Base-by-base conservation (phyloP, 2,113 vertebrate genomes). In the Pseudorectes ferrugineus region DNA sequence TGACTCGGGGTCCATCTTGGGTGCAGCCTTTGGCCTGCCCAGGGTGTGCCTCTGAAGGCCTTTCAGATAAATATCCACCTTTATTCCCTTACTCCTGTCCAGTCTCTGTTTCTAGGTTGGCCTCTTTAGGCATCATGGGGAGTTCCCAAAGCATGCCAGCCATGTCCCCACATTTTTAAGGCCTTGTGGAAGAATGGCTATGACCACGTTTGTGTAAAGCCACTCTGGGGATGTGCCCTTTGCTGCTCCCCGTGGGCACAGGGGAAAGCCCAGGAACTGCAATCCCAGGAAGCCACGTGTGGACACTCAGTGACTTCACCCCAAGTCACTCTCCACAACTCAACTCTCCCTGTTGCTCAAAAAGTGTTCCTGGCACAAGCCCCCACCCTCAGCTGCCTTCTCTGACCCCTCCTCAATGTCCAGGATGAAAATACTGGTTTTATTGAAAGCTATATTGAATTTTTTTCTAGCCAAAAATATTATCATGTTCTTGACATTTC, bases 361-460 rank as follows among this genome's bases (percentile, higher is more conserved):
- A 46, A 62, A 42, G 23, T 73, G 18, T 14, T 8, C 62, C 26
- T 28, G 42, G 46, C 68, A 63, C 42, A 43, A 77, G 59, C 6
- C 40, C 17, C 31, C 42, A 26, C 14, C 42, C n/a, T 17, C 48
- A 75, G 31, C 28, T 70, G 52, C 57, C 12, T 4, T n/a, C 51
- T 35, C 35, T 55, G 26, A 35, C 7, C 36, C 16, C 46, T 79
- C 28, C 67, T 66, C 28, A 33, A 1, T 21, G 23, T 29, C 57
- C 73, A 79, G 61, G 31, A 35, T 45, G 46, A 79, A 28, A 46
- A 67, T 4, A 45, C 8, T 36, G 4, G 12, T 52, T n/a, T n/a
- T n/a, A n/a, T n/a, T n/a, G n/a, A n/a, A 66, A 38, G 14, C 24
- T 6, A 29, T 25, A 29, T 0, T 8, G 14, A 26, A 5, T 1